Percentiles rank a stretch among this genome's conserved stretches.
phyloP scores from a whole-genome alignment of 1,140 invertebrate species.

The Holcopasites calliopsidis region DNA sequence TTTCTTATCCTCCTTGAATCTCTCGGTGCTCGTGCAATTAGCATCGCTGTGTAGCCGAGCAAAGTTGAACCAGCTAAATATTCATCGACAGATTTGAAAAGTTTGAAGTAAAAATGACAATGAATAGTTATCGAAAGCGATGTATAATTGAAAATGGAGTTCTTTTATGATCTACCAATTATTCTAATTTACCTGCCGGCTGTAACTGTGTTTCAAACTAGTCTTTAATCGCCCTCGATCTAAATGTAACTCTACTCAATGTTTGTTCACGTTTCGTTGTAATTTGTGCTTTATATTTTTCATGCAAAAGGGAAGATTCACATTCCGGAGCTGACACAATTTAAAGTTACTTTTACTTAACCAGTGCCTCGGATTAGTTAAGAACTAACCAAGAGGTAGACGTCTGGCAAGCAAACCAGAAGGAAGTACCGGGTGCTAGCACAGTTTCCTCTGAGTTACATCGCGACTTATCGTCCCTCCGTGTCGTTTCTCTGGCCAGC shows the following conservation, averaged over 20 bases:
- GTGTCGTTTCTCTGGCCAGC: slow-evolving; percentile 4
- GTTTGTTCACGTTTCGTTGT: too few relatives aligned
- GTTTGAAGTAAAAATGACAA: neutral
- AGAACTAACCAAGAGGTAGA: neutral
- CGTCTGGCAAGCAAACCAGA: neutral
- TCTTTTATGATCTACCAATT: too few relatives aligned
- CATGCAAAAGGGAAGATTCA: too few relatives aligned
- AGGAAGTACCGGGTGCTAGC: neutral
- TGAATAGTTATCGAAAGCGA: neutral
- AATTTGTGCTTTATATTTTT: too few relatives aligned
- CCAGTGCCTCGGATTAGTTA: neutral
- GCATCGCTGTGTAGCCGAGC: neutral
- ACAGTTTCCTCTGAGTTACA: slow-evolving; percentile 13
- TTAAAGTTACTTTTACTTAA: too few relatives aligned
- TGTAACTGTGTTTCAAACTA: slow-evolving; percentile 3
- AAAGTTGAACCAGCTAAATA: neutral
- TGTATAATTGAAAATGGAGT: too few relatives aligned
- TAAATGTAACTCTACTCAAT: too few relatives aligned
- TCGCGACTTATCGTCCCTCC: neutral
- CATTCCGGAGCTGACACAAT: too few relatives aligned
- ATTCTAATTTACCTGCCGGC: neutral
- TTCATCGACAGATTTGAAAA: slow-evolving; percentile 3
- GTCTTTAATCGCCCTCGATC: neutral
- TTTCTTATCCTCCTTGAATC: neutral
- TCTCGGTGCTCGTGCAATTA: slow-evolving; percentile 17